A percentile compares a stretch with the other conserved stretches of the same genome.
These are phyloP conservation scores for Sebastiscus tertius DNA, from an alignment of 2,797 vertebrate species.

Conservation along the genomic window DNA sequence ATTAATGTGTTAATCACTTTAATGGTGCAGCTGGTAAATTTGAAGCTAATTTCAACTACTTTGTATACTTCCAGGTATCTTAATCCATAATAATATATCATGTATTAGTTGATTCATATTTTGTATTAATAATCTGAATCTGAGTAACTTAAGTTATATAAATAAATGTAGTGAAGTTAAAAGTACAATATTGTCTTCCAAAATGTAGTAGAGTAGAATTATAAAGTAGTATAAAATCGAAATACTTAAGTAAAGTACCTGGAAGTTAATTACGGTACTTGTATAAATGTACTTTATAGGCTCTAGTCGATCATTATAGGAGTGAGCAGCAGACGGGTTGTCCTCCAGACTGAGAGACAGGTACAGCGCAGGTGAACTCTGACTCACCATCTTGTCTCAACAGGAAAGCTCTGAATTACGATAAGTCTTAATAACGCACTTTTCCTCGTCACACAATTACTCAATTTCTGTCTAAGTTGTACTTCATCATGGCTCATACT, in stretches of 20 bases:
- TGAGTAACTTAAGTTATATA: not conserved
- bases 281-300: not conserved
- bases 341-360: not conserved
- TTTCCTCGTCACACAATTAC: not conserved
- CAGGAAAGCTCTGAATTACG: not conserved
- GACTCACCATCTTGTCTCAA: conserved; percentile 29
- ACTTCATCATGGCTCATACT: not conserved
- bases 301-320: not conserved
- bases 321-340: not conserved
- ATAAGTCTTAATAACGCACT: not conserved
- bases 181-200: not conserved
- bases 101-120: not conserved
- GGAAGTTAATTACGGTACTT: not conserved
- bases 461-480: not conserved
- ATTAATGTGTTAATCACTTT: too few species aligned
- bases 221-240: not conserved
- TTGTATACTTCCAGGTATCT: too few species aligned
- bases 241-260: not conserved
- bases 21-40: too few species aligned
- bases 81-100: not conserved
- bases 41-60: too few species aligned
- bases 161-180: not conserved
- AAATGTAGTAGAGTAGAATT: not conserved
- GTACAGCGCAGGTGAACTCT: conserved; percentile 10
- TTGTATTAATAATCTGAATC: not conserved